Base-by-base conservation (phyloP, 2,888 invertebrate genomes). In the Nomada fabriciana region DNA sequence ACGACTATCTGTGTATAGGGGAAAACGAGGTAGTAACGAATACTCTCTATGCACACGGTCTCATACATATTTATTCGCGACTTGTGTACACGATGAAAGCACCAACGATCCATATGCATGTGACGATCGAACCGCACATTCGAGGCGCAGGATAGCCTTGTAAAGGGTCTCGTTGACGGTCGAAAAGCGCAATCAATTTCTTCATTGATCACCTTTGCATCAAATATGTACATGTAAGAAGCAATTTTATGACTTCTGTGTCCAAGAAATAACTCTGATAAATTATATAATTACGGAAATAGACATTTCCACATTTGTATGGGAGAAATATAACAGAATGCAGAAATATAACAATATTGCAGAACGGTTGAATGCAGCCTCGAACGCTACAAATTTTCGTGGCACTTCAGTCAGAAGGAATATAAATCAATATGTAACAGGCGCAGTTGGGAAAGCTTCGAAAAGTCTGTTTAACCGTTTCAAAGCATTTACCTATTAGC, bases 41-140 rank as follows among this genome's bases (percentile, higher is more conserved):
- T 89, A 90, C 90, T 90, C 86, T 86, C 89, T 85, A 85, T 89
- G 89, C 85, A 84, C 86, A 82, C 84, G 68, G 70, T 72, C 86
- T 89, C 90, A 90, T 90, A 88, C 90, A 90, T 90, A 90, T 90
- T 89, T 90, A 89, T 89, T 79, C 84, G 72, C 77, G 84, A 89
- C 85, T 87, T 85, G 90, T 89, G 90, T 89, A 89, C 89, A 87
- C 86, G 87, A 78, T 80, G 89, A 86, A 89, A 90, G 87, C 87
- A 89, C 82, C 84, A 86, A 64, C 87, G 85, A 89, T 90, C 87
- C 90, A 90, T 90, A 90, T 89, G 90, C 90, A 90, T 89, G 88
- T 81, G 80, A 84, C 85, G 85, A 82, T 80, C 84, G 86, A 85
- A 85, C 84, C 86, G 84, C 86, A 82, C 76, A 84, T 86, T 86